Percentiles rank a stretch among this genome's conserved stretches.
phyloP scores from a whole-genome alignment of 2,888 invertebrate species.

The Ametastegia equiseti region DNA sequence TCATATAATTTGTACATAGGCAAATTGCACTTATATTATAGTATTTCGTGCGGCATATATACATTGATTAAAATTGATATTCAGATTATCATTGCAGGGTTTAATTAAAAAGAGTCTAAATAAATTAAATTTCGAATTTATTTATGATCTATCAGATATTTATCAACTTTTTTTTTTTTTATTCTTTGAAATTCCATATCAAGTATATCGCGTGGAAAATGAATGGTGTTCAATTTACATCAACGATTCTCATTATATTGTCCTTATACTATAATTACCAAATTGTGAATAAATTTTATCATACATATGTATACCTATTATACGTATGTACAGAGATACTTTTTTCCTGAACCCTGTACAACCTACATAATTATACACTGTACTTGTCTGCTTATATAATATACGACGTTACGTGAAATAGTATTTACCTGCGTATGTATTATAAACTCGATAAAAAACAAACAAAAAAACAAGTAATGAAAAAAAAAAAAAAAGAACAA shows the following conservation, averaged over 20 bases:
- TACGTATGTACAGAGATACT: not conserved
- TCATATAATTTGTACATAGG: slow-evolving; percentile 2
- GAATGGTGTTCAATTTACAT: too few relatives aligned
- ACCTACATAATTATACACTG: too few relatives aligned
- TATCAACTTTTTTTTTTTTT: too few relatives aligned
- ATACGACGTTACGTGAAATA: not conserved
- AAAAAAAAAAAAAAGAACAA: not conserved
- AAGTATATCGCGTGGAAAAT: too few relatives aligned
- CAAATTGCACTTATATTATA: slow-evolving; percentile 31
- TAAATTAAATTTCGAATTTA: not conserved
- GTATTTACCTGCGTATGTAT: slow-evolving; percentile 22
- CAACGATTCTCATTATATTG: too few relatives aligned
- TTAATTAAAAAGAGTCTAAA: not conserved
- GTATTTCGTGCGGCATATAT: slow-evolving; percentile 31
- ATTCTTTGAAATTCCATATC: not conserved
- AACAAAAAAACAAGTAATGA: not conserved
- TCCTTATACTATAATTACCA: not conserved
- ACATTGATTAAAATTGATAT: not conserved
- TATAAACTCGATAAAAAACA: not conserved
- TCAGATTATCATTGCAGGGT: slow-evolving; percentile 26
- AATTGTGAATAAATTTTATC: not conserved
- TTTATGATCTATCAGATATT: too few relatives aligned
- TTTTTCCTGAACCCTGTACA: slow-evolving; percentile 29
- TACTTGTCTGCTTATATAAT: slow-evolving; percentile 4
- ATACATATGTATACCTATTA: too few relatives aligned